Conservation (phyloP, 53 echinoderm and acorn worm species). For the Holothuria scabra region DNA sequence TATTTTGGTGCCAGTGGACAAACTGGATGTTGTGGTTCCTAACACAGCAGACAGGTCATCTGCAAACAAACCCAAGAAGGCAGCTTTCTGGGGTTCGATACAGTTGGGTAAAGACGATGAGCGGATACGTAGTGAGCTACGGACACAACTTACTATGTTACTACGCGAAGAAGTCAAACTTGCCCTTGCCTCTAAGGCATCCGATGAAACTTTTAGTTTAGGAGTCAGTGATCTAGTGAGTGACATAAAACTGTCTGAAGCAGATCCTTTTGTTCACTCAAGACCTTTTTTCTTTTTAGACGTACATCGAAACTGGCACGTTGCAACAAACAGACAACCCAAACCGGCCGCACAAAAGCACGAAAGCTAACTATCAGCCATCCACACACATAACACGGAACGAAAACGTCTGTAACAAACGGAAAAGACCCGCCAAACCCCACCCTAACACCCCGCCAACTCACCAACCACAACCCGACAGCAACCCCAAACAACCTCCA, state of each 20-base stretch:
- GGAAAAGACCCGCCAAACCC: too few species aligned
- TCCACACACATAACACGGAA: too few species aligned
- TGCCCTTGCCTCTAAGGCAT: slow-evolving; percentile 3
- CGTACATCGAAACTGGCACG: too few species aligned
- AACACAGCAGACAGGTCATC: background rate
- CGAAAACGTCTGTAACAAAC: too few species aligned
- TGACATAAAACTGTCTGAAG: background rate
- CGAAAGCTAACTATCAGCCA: too few species aligned
- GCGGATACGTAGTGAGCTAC: background rate
- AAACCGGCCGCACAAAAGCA: too few species aligned
- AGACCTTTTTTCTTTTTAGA: too few species aligned
- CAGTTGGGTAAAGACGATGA: background rate
- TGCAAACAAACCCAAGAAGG: background rate
- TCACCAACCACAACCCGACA: too few species aligned
- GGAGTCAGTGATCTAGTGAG: background rate
- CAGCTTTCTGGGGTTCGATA: slow-evolving; percentile 9
- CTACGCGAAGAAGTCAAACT: background rate
- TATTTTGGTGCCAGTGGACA: slow-evolving; percentile 1
- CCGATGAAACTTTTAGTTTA: background rate
- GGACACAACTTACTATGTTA: background rate
- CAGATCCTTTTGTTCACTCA: background rate
- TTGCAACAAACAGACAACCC: too few species aligned
- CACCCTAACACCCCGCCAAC: too few species aligned
- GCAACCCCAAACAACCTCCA: too few species aligned
- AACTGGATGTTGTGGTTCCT: background rate